Conservation (phyloP, 1,140 invertebrate species). For the Ceratosolen fusciceps region DNA sequence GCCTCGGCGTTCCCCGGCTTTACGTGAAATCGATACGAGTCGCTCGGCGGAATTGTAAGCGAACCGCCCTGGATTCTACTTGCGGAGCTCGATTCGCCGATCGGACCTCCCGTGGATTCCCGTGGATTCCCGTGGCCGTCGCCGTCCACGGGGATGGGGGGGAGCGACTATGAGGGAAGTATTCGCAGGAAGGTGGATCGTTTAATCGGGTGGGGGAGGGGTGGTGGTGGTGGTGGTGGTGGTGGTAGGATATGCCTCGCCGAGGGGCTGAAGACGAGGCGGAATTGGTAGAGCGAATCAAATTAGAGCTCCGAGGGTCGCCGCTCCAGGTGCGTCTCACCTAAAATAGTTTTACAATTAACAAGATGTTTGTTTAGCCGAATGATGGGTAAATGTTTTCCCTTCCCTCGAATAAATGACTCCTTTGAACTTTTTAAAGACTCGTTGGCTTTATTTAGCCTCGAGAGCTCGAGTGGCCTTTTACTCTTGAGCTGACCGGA, state of each 20-base stretch:
- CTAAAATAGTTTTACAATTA: background rate
- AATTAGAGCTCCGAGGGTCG: background rate
- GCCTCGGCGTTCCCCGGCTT: constrained; percentile 12
- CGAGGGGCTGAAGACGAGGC: background rate
- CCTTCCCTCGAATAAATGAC: background rate
- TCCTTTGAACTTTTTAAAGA: background rate
- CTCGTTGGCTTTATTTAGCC: too few species aligned
- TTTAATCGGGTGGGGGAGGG: too few species aligned
- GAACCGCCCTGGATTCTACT: background rate
- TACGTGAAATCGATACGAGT: constrained; percentile 24
- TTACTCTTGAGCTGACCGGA: too few species aligned
- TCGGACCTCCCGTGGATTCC: background rate
- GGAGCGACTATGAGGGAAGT: background rate
- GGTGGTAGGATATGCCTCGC: too few species aligned
- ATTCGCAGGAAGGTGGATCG: too few species aligned
- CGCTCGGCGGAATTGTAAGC: background rate
- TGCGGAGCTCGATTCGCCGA: constrained; percentile 2
- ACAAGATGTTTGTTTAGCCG: background rate
- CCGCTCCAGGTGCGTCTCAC: background rate
- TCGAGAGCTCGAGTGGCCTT: too few species aligned
- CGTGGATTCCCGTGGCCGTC: background rate
- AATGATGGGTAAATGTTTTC: background rate
- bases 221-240: too few species aligned
- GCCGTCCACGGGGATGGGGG: background rate
- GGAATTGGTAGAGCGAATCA: background rate